phyloP scores from a whole-genome alignment of 2,888 invertebrate species.

The Morpho helenor region DNA sequence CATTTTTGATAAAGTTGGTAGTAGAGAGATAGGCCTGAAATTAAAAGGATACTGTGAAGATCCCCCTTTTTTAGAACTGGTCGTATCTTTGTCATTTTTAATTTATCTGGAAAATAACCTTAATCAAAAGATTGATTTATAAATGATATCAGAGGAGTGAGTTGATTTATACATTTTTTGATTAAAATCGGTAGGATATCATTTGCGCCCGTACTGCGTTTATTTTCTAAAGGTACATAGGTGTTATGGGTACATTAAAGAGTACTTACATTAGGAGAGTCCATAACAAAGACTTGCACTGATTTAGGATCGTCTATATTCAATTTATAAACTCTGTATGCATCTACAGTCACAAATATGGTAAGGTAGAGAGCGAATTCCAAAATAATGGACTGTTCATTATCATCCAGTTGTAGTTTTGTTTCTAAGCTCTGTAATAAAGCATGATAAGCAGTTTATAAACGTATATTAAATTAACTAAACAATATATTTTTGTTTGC shows the following conservation, averaged over 20 bases:
- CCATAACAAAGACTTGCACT: slow-evolving; percentile 39
- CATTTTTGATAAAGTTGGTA: too few relatives aligned
- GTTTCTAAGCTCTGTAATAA: background rate
- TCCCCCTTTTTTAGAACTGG: too few relatives aligned
- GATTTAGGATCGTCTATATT: slow-evolving; percentile 41
- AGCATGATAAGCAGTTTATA: background rate
- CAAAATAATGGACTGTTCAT: slow-evolving; percentile 81
- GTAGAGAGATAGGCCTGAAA: too few relatives aligned
- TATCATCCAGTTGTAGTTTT: slow-evolving; percentile 79
- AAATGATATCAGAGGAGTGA: too few relatives aligned
- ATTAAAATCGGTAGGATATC: too few relatives aligned
- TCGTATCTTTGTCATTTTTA: too few relatives aligned
- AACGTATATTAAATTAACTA: background rate
- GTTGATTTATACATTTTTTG: too few relatives aligned
- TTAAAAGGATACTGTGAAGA: too few relatives aligned
- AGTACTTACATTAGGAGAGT: slow-evolving; percentile 30
- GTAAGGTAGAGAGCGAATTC: slow-evolving; percentile 83
- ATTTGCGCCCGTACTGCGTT: too few relatives aligned
- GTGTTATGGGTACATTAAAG: background rate
- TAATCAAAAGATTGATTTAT: too few relatives aligned
- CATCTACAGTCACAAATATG: slow-evolving; percentile 83
- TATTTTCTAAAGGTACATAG: too few relatives aligned
- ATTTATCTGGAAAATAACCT: too few relatives aligned
- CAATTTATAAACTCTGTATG: slow-evolving; percentile 71
- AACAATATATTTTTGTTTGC: background rate